A percentile compares a stretch with the other conserved stretches of the same genome.
phyloP scores from a whole-genome alignment of 2,797 vertebrate species.

The Melanotaenia boesemani region DNA sequence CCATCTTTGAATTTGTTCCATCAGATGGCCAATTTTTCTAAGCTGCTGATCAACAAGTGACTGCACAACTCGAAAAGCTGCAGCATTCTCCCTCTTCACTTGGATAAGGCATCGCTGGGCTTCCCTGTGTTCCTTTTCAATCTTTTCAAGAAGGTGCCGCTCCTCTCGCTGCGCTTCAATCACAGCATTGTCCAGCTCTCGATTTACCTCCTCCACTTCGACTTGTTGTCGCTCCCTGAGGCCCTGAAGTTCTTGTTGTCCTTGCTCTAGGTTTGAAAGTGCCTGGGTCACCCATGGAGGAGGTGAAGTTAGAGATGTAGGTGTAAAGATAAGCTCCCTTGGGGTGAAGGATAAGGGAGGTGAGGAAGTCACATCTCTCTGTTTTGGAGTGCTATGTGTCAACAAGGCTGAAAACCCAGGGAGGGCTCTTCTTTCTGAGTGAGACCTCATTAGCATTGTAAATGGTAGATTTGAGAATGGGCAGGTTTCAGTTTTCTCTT shows the following conservation, averaged over 20 bases:
- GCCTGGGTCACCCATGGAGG: slow-evolving; percentile 79
- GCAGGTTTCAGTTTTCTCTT: slow-evolving; percentile 11
- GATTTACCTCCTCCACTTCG: slow-evolving; percentile 79
- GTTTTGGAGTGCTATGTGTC: slow-evolving; percentile 59
- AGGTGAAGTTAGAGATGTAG: slow-evolving; percentile 48
- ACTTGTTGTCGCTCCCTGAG: slow-evolving; percentile 74
- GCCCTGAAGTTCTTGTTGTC: slow-evolving; percentile 72
- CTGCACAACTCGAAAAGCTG: slow-evolving; percentile 73
- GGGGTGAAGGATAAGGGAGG: slow-evolving; percentile 42
- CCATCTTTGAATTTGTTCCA: slow-evolving; percentile 80
- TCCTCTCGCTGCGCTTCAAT: slow-evolving; percentile 79
- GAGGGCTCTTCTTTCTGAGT: slow-evolving; percentile 76
- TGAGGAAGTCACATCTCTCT: slow-evolving; percentile 49
- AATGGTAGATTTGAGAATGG: slow-evolving; percentile 14
- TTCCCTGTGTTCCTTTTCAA: slow-evolving; percentile 78
- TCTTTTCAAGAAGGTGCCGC: slow-evolving; percentile 75
- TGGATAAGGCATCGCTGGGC: slow-evolving; percentile 73
- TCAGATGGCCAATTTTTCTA: slow-evolving; percentile 75
- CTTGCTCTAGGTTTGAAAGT: slow-evolving; percentile 77
- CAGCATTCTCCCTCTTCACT: slow-evolving; percentile 81
- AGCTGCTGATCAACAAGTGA: slow-evolving; percentile 80
- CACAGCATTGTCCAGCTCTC: slow-evolving; percentile 72
- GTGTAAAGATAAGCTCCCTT: slow-evolving; percentile 59
- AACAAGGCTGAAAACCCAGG: slow-evolving; percentile 76
- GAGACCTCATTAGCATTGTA: slow-evolving; percentile 71